A percentile compares a stretch with the other conserved stretches of the same genome.
Conservation (phyloP, 2,797 vertebrate genomes). For the Sylvilagus floridanus region DNA sequence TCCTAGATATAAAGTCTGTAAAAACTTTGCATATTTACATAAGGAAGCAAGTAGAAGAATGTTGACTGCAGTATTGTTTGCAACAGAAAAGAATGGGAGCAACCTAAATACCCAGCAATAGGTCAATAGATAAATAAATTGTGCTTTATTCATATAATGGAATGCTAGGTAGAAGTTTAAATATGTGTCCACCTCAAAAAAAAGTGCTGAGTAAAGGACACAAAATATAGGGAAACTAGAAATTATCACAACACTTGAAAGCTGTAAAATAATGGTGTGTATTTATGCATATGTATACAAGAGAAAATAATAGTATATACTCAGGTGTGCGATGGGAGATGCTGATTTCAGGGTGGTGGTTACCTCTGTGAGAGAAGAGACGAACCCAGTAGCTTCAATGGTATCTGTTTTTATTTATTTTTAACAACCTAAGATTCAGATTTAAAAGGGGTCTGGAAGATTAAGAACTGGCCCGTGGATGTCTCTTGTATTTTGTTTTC, state of each 20-base stretch:
- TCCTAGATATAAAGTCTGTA: no score
- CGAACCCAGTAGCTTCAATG: not conserved
- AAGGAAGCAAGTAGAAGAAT: not conserved
- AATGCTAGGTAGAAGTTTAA: constrained; percentile 8
- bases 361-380: constrained; percentile 1
- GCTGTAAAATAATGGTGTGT: not conserved
- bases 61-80: not conserved
- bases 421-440: not conserved
- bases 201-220: not conserved
- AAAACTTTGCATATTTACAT: constrained; percentile 24
- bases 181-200: not conserved
- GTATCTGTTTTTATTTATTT: not conserved
- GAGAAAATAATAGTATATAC: not conserved
- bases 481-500: not conserved
- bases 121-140: not conserved
- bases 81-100: not conserved
- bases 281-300: not conserved
- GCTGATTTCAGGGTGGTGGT: not conserved
- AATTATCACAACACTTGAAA: not conserved
- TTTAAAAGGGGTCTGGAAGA: not conserved
- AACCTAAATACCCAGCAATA: not conserved
- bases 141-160: not conserved
- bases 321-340: not conserved
- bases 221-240: not conserved
- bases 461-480: not conserved